phyloP scores from a whole-genome alignment of 2,888 invertebrate genomes.

The Pardosa pseudoannulata region DNA sequence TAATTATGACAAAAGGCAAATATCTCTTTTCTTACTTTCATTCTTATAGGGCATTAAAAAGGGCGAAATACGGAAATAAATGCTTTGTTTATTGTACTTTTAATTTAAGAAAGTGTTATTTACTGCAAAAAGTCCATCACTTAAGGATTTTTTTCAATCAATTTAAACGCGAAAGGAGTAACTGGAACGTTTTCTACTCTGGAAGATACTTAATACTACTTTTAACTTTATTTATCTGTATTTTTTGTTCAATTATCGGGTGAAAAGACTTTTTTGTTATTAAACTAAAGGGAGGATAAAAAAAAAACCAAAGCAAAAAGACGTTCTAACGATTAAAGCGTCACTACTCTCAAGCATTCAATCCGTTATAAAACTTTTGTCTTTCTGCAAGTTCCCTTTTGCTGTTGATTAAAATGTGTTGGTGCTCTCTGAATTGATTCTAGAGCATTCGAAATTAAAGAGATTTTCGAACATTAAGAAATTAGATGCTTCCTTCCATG shows the following conservation, averaged over 20 bases:
- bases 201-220: constrained; percentile 46
- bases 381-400: constrained; percentile 13
- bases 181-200: constrained; percentile 19
- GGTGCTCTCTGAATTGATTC: background rate
- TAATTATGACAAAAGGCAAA: too few relatives aligned
- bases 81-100: constrained; percentile 4
- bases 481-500: background rate
- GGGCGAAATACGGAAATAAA: background rate
- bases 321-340: background rate
- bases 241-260: constrained; percentile 58
- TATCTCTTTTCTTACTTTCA: too few relatives aligned
- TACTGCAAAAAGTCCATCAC: background rate
- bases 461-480: constrained; percentile 5
- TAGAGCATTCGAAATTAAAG: constrained; percentile 7
- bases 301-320: background rate
- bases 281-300: constrained; percentile 26
- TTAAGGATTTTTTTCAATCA: constrained; percentile 13
- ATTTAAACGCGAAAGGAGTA: constrained; percentile 28
- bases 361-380: constrained; percentile 21
- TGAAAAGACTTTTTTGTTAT: constrained; percentile 60
- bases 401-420: constrained; percentile 41
- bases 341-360: constrained; percentile 3
- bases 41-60: too few relatives aligned
- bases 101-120: constrained; percentile 8
- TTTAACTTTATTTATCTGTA: constrained; percentile 57